Evolutionary conservation across 2,797 vertebrate genomes (phyloP), one percentile per base, ranked within the genome.

Genomic region (Myotis vivesi): DNA sequence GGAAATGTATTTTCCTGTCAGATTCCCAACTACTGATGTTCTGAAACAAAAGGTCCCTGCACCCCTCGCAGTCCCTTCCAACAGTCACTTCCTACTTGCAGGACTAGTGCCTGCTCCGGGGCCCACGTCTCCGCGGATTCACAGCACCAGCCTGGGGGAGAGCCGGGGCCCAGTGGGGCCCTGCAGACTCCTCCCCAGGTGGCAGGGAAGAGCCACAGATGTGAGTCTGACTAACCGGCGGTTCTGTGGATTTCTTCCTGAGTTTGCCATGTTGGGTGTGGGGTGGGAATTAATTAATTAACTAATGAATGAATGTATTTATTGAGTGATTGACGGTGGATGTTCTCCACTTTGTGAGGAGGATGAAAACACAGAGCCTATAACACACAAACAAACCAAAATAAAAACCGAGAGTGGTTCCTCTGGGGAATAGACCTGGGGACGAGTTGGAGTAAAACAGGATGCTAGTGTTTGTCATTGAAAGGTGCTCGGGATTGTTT

Each of bases 21-120:
- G 87, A 94, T 95, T 97, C 98, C 97, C 97, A 97, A 95, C 95
- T 83, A 87, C 82, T 92, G 85, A 89, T 96, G 97, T 97, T 96
- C 96, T 13, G 41, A 98, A 96, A 97, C 97, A 97, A 96, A 87
- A 92, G 94, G 94, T 79, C 94, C 92, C 73, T 36, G 85, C 49
- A 10, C 73, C 91, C 75, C 93, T 59, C n/a, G 64, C 64, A 82
- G 76, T 94, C 92, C 75, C 88, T 90, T 94, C 91, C 76, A 11
- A 17, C 0, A 1, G 76, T 44, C 72, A 94, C 72, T 85, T 44
- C 28, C 0, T 19, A 19, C 33, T 44, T 22, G 3, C 16, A 4
- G 49, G 62, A 46, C 66, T 6, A 2, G 11, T 1, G 76, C 16
- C 33, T 2, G 7, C 8, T 38, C 59, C 5, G n/a, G 41, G 3